These are phyloP conservation scores for Nyleta sp. DNA, from an alignment of 2,888 invertebrate genomes.

Conservation along the genomic window DNA sequence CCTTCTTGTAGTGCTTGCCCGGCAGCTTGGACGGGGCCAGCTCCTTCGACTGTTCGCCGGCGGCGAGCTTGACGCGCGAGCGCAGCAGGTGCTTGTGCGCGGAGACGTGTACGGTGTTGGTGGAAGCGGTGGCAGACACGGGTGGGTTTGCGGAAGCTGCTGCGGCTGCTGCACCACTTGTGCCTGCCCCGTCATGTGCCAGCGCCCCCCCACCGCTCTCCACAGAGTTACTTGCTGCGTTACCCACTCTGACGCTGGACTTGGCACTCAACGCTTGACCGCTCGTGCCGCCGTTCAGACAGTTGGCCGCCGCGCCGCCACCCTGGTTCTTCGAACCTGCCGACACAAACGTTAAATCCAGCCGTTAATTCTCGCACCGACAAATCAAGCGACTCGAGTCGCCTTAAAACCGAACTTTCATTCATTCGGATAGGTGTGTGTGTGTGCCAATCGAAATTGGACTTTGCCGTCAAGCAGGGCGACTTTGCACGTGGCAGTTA, in stretches of 20 bases:
- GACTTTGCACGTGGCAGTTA: too few relatives aligned
- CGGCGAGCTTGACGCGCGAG: slow-evolving; percentile 77
- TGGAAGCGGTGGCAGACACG: slow-evolving; percentile 78
- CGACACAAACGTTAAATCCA: slow-evolving; percentile 17
- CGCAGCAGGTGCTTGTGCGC: slow-evolving; percentile 80
- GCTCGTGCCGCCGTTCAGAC: slow-evolving; percentile 76
- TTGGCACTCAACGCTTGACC: slow-evolving; percentile 80
- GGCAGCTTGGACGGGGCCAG: slow-evolving; percentile 70
- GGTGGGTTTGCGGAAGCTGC: slow-evolving; percentile 76
- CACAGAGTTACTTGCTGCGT: slow-evolving; percentile 81
- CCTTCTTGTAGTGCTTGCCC: slow-evolving; percentile 80
- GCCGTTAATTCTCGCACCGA: background rate
- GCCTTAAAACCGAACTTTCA: too few relatives aligned
- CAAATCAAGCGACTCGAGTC: too few relatives aligned
- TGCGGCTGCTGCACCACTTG: slow-evolving; percentile 78
- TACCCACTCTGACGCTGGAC: slow-evolving; percentile 83
- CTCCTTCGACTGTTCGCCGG: slow-evolving; percentile 77
- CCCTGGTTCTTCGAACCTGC: slow-evolving; percentile 72
- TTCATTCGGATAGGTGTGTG: too few relatives aligned
- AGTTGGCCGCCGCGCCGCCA: slow-evolving; percentile 72
- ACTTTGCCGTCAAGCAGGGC: too few relatives aligned
- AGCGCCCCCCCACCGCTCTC: slow-evolving; percentile 81
- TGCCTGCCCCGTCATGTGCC: slow-evolving; percentile 82
- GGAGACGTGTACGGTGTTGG: slow-evolving; percentile 83
- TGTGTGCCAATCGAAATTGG: too few relatives aligned